Evolutionary conservation across 2,888 invertebrate genomes (phyloP).

Genomic region (Hypena proboscidalis): DNA sequence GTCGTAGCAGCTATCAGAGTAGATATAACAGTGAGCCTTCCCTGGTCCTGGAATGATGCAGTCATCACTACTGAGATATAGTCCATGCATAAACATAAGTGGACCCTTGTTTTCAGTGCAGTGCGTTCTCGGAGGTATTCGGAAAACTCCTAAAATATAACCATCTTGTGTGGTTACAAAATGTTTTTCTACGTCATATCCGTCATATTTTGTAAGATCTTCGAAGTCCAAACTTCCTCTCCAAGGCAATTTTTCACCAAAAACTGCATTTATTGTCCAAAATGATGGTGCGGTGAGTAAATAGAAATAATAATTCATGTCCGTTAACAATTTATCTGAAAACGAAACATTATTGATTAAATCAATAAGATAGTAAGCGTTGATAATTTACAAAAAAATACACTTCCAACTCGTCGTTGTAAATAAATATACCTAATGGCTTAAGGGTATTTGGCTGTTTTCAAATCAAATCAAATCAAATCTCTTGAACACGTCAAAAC

Average conservation of each 20-base stretch:
- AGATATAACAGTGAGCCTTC: conserved; percentile 46
- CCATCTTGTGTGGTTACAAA: conserved; percentile 47
- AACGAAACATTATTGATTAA: too few species aligned
- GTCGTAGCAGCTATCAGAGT: conserved; percentile 40
- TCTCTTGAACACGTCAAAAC: too few species aligned
- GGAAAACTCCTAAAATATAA: conserved; percentile 46
- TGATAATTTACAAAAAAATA: too few species aligned
- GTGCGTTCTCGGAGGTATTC: conserved; percentile 29
- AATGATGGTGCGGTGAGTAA: too few species aligned
- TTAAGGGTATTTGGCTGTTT: too few species aligned
- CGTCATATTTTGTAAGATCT: conserved; percentile 42
- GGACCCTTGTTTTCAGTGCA: conserved; percentile 26
- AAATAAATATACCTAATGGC: too few species aligned
- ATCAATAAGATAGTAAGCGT: too few species aligned
- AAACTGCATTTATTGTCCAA: conserved; percentile 9
- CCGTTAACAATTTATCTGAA: not conserved
- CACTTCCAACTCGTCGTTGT: too few species aligned
- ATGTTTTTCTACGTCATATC: conserved; percentile 41
- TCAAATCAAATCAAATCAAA: too few species aligned
- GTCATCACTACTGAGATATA: conserved; percentile 44
- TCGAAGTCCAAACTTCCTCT: conserved; percentile 41
- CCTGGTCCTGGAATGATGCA: conserved; percentile 46
- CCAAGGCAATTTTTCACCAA: conserved; percentile 12
- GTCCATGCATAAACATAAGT: conserved; percentile 43
- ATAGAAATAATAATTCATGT: conserved; percentile 12